Base-by-base conservation (phyloP, 2,888 invertebrate genomes). In the Leucophora obtusa region DNA sequence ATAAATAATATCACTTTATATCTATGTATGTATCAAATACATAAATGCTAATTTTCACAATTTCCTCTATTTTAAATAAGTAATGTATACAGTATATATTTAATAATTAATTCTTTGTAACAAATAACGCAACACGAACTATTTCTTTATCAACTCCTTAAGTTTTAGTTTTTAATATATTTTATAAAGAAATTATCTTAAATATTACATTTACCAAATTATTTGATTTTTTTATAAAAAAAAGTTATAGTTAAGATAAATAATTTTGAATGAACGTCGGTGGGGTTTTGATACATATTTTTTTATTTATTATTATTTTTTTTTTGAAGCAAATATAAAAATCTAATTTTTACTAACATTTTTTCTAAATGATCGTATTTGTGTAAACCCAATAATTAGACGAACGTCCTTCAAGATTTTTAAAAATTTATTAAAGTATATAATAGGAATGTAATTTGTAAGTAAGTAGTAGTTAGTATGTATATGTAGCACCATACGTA, bases 81-180 rank as follows among this genome's bases (percentile, higher is more conserved):
- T 47, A n/a, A n/a, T 11, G 43, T 47, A 47, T 47, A 7, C 14
- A 33, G 5, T 24, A 65, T 53, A 38, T 18, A n/a, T n/a, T n/a
- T n/a, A 58, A 60, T 54, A 53, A 69, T 47, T 28, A 28, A 65
- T 35, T 72, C 56, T 5, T 33, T 60, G 59, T 24, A 81, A 81
- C 81, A 81, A 77, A 70, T 66, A 81, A 77, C 81, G 66, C 81
- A 81, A 81, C 77, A 18, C 70, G 81, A 81, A 81, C 69, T 28
- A 60, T 70, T 56, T 38, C 4, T 38, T 70, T 60, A 62, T 70
- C 35, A 79, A 81, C 56, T 66, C 24, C 68, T 62, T 33, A 28
- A 28, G 3, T 28, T 66, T n/a, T 72, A 35, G 11, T 11, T 28
- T 28, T 28, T 28, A 28, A 7, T 28, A 6, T 28, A 6, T 28